phyloP scores from a whole-genome alignment of 2,797 vertebrate genomes.

The Halcyon leucocephala region DNA sequence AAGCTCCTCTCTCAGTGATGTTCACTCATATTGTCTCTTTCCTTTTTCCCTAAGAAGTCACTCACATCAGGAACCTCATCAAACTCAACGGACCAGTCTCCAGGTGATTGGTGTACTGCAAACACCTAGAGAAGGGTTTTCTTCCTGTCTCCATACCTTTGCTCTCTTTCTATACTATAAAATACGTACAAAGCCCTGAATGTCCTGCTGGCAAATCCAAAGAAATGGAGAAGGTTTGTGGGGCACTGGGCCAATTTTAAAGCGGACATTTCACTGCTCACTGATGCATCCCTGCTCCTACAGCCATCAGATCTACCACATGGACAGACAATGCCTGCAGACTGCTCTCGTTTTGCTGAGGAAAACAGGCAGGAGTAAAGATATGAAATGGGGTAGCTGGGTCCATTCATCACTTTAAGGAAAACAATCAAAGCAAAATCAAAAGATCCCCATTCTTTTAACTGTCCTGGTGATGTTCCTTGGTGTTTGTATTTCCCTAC shows the following conservation, averaged over 20 bases:
- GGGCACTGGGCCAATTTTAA: background rate
- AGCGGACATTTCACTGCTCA: background rate
- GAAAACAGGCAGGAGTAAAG: background rate
- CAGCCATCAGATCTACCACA: background rate
- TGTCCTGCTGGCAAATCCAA: background rate
- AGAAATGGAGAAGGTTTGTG: background rate
- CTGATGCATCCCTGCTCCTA: background rate
- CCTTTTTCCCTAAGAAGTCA: background rate
- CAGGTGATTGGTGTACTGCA: background rate
- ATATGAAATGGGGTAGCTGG: background rate
- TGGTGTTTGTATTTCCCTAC: background rate
- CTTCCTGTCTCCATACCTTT: background rate
- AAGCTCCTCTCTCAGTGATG: background rate
- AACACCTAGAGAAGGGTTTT: background rate
- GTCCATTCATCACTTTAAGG: background rate
- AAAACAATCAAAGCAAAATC: background rate
- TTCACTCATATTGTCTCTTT: background rate
- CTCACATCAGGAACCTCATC: rapidly evolving
- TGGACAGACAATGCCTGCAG: background rate
- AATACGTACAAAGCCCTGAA: background rate
- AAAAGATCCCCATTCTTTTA: background rate
- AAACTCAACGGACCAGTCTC: rapidly evolving
- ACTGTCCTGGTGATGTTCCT: background rate
- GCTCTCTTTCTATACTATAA: rapidly evolving
- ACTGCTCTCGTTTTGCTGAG: background rate